phyloP scores from a whole-genome alignment of 2,797 vertebrate genomes.

The Typhlichthys subterraneus region DNA sequence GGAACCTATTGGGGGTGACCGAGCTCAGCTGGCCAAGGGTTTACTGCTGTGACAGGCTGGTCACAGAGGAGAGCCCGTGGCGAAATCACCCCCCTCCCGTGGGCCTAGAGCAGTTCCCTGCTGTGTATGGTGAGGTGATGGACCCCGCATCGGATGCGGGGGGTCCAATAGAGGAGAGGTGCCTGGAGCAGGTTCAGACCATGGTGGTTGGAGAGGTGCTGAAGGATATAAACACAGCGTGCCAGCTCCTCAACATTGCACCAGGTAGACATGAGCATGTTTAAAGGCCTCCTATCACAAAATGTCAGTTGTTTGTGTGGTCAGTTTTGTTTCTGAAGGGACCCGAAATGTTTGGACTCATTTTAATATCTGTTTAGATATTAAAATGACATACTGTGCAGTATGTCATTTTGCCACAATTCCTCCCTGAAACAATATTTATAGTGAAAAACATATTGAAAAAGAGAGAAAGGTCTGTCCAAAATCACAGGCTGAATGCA shows the following conservation, averaged over 20 bases:
- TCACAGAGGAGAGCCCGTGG: conserved; percentile 76
- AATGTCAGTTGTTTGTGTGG: too few relatives aligned
- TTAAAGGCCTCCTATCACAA: too few relatives aligned
- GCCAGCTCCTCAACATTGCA: conserved; percentile 92
- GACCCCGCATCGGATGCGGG: conserved; percentile 70
- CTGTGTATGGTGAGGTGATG: conserved; percentile 80
- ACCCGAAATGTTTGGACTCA: too few relatives aligned
- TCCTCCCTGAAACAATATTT: too few relatives aligned
- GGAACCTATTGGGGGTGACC: conserved; percentile 50
- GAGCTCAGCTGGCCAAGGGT: conserved; percentile 81
- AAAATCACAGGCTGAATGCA: too few relatives aligned
- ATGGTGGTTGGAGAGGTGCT: conserved; percentile 95
- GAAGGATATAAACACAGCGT: conserved; percentile 94
- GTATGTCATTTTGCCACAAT: too few relatives aligned
- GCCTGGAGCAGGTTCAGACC: conserved; percentile 92
- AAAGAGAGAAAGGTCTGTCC: too few relatives aligned
- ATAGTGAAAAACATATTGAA: too few relatives aligned
- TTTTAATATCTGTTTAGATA: too few relatives aligned
- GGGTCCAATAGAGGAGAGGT: conserved; percentile 85
- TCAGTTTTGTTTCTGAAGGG: too few relatives aligned
- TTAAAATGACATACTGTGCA: too few relatives aligned
- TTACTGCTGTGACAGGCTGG: conserved; percentile 84
- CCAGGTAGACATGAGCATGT: conserved; percentile 73
- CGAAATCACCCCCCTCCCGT: conserved; percentile 21
- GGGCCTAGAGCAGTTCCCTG: conserved; percentile 69